A percentile compares a stretch with the other conserved stretches of the same genome.
phyloP scores from a whole-genome alignment of 2,797 vertebrate genomes.

The Dromococcyx pavoninus region DNA sequence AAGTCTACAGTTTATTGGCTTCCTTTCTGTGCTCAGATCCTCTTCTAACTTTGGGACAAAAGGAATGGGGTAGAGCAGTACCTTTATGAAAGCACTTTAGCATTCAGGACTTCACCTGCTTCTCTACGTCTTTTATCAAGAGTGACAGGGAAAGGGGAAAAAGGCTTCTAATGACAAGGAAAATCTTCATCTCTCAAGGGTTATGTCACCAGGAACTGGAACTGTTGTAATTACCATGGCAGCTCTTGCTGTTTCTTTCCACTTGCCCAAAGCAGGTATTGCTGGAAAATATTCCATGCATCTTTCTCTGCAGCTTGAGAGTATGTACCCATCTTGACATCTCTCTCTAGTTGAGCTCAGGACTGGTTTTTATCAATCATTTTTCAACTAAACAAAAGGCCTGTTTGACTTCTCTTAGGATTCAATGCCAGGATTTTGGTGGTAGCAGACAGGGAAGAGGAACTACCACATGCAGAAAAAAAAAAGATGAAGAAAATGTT shows the following conservation, averaged over 20 bases:
- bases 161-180: not conserved
- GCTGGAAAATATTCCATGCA: not conserved
- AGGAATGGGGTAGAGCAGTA: not conserved
- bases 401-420: constrained; percentile 40
- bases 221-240: not conserved
- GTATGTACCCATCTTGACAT: not conserved
- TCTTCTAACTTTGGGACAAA: not conserved
- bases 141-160: not conserved
- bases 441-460: constrained; percentile 48
- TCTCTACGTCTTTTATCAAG: not conserved
- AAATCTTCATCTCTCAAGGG: not conserved
- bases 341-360: not conserved
- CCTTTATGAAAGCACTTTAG: not conserved
- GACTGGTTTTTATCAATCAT: constrained; percentile 8
- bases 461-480: constrained; percentile 52
- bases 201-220: not conserved
- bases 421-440: constrained; percentile 23
- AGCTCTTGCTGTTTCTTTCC: not conserved
- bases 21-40: not conserved
- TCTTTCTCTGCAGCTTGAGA: not conserved
- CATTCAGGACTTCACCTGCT: not conserved
- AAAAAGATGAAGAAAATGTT: constrained; percentile 64
- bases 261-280: not conserved
- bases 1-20: not conserved
- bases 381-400: constrained; percentile 46